Base-by-base conservation (phyloP, 2,797 vertebrate species). In the Sebastes diaconus region DNA sequence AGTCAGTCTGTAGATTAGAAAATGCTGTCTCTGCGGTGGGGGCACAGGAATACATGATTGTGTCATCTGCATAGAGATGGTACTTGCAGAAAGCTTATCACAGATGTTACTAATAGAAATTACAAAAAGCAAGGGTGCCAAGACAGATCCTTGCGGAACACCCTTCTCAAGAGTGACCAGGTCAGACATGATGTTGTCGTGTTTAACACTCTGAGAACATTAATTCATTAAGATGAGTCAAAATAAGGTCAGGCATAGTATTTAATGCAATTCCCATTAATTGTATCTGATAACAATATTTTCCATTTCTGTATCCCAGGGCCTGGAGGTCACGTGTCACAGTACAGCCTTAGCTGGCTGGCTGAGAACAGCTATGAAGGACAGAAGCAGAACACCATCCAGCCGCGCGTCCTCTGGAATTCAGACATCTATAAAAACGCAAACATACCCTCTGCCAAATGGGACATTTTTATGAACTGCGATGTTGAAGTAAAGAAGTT, bases 301-400 rank as follows among this genome's bases (percentile, higher is more conserved):
- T 74, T 52, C 11, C 1, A 2, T 86, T 18, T 80, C 24, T 69
- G n/a, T 61, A 4, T 75, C 24, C 0, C 71, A 99, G 98, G 98
- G 98, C 97, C 97, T 0, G 97, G 96, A 2, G 97, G 96, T 83
- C 97, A 99, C 0, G 93, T 96, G 70, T 97, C 97, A 0, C 93
- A 92, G 18, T 99, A 97, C 39, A 92, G 90, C 81, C 94, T 99
- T 70, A 89, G 95, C 73, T 99, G 98, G 97, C 93, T 99, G 29
- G 84, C 93, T 4, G 93, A 96, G 88, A 97, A 98, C 95, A 97
- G 96, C 94, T 98, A 97, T 4, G 97, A 99, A 92, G 94, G 92
- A 14, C 96, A 95, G 93, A 96, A 96, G 88, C 90, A 90, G 70
- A 93, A 88, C 42, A 71, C 90, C 0, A 88, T 97, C 36, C 97